These are phyloP conservation scores for Drosophila carrolli DNA, from an alignment of 1,140 invertebrate species.

Conservation along the genomic window DNA sequence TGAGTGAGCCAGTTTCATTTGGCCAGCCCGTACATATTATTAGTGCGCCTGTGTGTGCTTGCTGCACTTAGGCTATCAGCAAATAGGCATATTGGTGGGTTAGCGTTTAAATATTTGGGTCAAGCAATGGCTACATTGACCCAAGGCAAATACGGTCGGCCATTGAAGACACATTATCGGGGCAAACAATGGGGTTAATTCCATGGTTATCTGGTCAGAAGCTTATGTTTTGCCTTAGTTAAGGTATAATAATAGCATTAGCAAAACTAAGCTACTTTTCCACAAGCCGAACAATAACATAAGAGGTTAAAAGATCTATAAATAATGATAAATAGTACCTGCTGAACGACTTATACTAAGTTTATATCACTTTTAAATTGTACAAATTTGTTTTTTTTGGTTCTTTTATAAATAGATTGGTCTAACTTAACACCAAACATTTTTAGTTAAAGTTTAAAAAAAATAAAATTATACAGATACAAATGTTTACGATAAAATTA, in stretches of 20 bases:
- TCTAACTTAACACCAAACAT: too few relatives aligned
- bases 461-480: too few relatives aligned
- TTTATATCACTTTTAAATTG: too few relatives aligned
- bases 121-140: slow-evolving; percentile 23
- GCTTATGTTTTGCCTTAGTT: slow-evolving; percentile 2
- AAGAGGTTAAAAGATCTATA: not conserved
- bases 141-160: slow-evolving; percentile 26
- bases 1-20: slow-evolving; percentile 10
- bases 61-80: slow-evolving; percentile 44
- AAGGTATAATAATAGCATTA: slow-evolving; percentile 1
- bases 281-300: not conserved
- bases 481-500: too few relatives aligned
- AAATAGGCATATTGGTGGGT: slow-evolving; percentile 45
- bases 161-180: slow-evolving; percentile 38
- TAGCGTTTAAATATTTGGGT: slow-evolving; percentile 58
- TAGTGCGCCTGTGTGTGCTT: slow-evolving; percentile 10
- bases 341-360: too few relatives aligned
- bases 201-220: slow-evolving; percentile 13
- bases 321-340: not conserved
- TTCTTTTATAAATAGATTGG: too few relatives aligned
- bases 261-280: not conserved
- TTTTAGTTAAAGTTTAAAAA: too few relatives aligned
- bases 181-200: slow-evolving; percentile 34
- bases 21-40: slow-evolving; percentile 20
- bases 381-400: too few relatives aligned